These are phyloP conservation scores for Phylloscopus collybita DNA, from an alignment of 2,797 vertebrate genomes.

Conservation along the genomic window DNA sequence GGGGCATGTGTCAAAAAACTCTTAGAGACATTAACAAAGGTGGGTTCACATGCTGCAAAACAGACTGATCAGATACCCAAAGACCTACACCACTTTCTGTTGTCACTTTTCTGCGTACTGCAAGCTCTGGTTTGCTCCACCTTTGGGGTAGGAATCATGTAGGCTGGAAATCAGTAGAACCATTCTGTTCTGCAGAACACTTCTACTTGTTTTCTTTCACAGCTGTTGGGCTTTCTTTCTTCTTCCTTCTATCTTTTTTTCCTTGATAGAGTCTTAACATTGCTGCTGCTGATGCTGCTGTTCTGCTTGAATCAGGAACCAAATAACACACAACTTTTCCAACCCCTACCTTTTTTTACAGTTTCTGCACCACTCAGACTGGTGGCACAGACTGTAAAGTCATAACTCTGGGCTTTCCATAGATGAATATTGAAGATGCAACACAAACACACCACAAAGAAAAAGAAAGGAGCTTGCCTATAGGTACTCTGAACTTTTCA, in stretches of 20 bases:
- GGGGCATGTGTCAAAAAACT: neutral
- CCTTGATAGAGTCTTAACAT: neutral
- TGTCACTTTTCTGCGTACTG: neutral
- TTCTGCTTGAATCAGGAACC: neutral
- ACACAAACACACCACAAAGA: neutral
- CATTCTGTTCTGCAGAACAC: neutral
- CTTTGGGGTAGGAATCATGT: neutral
- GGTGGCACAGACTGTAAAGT: neutral
- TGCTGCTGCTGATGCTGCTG: neutral
- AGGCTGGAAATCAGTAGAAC: neutral
- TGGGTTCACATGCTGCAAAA: neutral
- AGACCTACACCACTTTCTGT: neutral
- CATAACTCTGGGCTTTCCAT: neutral
- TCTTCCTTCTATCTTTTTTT: neutral
- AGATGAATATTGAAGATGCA: neutral
- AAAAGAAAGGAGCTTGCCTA: neutral
- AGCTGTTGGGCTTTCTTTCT: neutral
- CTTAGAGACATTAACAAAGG: neutral
- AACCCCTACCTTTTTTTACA: neutral
- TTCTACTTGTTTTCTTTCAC: neutral
- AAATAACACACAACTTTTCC: neutral
- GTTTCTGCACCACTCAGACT: neutral
- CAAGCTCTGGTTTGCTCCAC: neutral
- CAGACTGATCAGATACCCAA: neutral
- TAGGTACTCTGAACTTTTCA: neutral